Conservation (phyloP, 2,888 invertebrate species). For the Acronicta leporina region DNA sequence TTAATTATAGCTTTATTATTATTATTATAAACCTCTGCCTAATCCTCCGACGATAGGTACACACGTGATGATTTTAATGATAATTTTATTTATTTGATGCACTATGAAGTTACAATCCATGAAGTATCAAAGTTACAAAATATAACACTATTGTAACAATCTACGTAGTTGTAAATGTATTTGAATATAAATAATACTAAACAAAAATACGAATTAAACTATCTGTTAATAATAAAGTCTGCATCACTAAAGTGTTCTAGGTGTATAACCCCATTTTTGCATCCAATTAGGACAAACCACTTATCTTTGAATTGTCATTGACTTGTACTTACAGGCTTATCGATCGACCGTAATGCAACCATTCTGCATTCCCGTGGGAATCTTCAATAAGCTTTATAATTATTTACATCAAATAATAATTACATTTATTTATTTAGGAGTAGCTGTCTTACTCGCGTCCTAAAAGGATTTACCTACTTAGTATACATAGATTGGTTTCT, state of each 20-base stretch:
- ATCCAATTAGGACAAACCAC: slow-evolving; percentile 39
- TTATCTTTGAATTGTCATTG: slow-evolving; percentile 47
- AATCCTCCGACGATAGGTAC: too few species aligned
- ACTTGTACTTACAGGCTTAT: slow-evolving; percentile 41
- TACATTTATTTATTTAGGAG: slow-evolving; percentile 1
- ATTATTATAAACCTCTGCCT: too few species aligned
- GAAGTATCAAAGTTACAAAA: too few species aligned
- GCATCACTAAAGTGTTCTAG: slow-evolving; percentile 20
- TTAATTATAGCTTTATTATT: too few species aligned
- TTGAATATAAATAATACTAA: too few species aligned
- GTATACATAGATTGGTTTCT: too few species aligned
- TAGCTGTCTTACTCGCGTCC: too few species aligned
- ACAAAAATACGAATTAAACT: too few species aligned
- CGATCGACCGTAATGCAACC: slow-evolving; percentile 46
- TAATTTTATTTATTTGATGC: too few species aligned
- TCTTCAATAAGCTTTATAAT: slow-evolving; percentile 13
- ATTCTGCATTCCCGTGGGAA: slow-evolving; percentile 54
- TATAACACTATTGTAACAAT: slow-evolving; percentile 11
- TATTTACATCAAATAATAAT: slow-evolving; percentile 10
- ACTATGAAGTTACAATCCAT: too few species aligned
- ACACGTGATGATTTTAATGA: background rate
- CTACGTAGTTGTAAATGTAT: too few species aligned
- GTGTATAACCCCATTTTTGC: slow-evolving; percentile 25
- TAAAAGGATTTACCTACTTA: too few species aligned
- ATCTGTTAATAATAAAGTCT: slow-evolving; percentile 10